phyloP scores from a whole-genome alignment of 2,113 vertebrate genomes.

The Plestiodon gilberti region DNA sequence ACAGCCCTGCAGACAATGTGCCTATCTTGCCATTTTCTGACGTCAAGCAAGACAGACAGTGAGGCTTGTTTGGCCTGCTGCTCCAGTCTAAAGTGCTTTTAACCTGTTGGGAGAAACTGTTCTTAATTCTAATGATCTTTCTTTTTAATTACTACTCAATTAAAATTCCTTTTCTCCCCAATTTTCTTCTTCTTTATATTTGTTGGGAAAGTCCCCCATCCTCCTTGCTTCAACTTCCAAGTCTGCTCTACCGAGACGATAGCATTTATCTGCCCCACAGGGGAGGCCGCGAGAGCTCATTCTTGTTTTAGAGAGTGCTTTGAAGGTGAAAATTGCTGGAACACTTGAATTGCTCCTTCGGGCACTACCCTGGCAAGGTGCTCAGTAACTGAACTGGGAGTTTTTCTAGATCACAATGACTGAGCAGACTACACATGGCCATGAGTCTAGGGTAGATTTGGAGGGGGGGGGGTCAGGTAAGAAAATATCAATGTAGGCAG shows the following conservation, averaged over 20 bases:
- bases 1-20: too few species aligned
- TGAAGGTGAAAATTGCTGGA: neutral
- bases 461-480: too few species aligned
- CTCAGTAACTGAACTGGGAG: neutral
- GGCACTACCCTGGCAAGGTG: neutral
- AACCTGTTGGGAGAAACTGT: conserved; percentile 1
- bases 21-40: neutral
- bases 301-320: conserved; percentile 2
- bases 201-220: conserved; percentile 51
- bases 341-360: neutral
- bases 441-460: neutral
- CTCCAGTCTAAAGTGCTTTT: neutral
- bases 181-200: conserved; percentile 41
- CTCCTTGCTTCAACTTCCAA: conserved; percentile 1
- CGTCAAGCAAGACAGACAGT: neutral
- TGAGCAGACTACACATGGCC: neutral
- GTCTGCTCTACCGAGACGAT: neutral
- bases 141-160: conserved; percentile 15
- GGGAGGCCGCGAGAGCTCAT: neutral
- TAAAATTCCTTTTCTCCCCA: conserved; percentile 27
- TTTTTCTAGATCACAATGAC: neutral
- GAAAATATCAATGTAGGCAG: too few species aligned
- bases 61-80: neutral
- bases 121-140: conserved; percentile 25
- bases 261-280: neutral